Evolutionary conservation across 2,113 vertebrate genomes (phyloP).

Genomic region (Grantiella picta): DNA sequence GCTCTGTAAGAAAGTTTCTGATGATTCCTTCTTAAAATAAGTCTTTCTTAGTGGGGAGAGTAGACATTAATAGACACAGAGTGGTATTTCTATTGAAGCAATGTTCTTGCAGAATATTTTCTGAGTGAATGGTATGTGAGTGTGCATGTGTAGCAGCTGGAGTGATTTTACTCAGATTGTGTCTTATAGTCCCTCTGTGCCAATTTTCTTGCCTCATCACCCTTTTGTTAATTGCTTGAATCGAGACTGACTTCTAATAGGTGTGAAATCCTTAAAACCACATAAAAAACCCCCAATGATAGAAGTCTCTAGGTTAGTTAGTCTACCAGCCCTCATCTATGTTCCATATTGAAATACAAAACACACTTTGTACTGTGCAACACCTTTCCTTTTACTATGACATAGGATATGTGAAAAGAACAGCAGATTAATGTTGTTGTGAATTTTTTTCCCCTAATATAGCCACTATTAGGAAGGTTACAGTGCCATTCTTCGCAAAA

Average conservation of each 20-base stretch:
- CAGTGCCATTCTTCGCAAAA: neutral
- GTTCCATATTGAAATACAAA: neutral
- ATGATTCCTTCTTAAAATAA: neutral
- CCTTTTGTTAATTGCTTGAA: conserved; percentile 27
- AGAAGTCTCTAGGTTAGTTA: neutral
- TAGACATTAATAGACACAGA: neutral
- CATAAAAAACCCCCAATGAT: neutral
- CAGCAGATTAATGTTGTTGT: neutral
- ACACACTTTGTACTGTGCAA: neutral
- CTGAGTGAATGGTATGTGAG: neutral
- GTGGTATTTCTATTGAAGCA: neutral
- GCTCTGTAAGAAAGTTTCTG: neutral
- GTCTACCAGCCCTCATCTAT: neutral
- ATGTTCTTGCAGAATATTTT: neutral
- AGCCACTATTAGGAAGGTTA: neutral
- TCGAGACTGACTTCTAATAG: neutral
- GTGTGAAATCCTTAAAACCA: neutral
- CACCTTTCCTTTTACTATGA: neutral
- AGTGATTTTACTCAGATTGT: conserved; percentile 12
- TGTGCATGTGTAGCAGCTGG: neutral
- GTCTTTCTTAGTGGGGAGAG: neutral
- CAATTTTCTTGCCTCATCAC: conserved; percentile 20
- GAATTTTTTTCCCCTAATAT: neutral
- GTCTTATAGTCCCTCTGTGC: conserved; percentile 27
- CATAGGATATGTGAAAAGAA: neutral